Evolutionary conservation across 35 echinoderm and acorn worm genomes (phyloP).

Genomic region (Heliocidaris tuberculata): DNA sequence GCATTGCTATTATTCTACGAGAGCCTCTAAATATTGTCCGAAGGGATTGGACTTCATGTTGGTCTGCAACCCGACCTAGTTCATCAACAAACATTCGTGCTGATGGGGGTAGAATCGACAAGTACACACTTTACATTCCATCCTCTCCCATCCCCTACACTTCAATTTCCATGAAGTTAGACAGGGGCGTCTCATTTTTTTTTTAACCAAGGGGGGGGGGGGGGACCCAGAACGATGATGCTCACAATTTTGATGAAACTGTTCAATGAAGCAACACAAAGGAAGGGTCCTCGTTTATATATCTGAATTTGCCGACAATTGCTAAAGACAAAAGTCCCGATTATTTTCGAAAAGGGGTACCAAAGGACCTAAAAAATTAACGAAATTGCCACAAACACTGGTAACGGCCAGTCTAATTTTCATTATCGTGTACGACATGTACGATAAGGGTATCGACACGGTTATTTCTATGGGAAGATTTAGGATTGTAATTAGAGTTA

Average conservation of each 20-base stretch:
- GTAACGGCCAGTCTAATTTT: too few species aligned
- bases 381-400: too few species aligned
- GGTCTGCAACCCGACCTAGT: conserved; percentile 18
- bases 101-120: conserved; percentile 15
- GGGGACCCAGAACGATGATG: neutral
- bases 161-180: neutral
- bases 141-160: neutral
- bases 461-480: neutral
- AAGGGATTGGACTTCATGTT: conserved; percentile 27
- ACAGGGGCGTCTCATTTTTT: neutral
- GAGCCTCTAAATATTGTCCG: neutral
- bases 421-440: too few species aligned
- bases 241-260: too few species aligned
- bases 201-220: neutral
- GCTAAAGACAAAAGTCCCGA: too few species aligned
- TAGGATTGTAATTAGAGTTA: neutral
- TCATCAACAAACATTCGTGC: conserved; percentile 49
- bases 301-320: too few species aligned
- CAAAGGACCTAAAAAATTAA: too few species aligned
- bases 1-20: neutral
- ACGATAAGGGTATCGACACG: neutral
- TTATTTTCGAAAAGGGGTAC: too few species aligned
- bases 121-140: conserved; percentile 41
- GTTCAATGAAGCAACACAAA: too few species aligned
- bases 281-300: too few species aligned